phyloP scores from a whole-genome alignment of 2,888 invertebrate species.

The Polymixis lichenea region DNA sequence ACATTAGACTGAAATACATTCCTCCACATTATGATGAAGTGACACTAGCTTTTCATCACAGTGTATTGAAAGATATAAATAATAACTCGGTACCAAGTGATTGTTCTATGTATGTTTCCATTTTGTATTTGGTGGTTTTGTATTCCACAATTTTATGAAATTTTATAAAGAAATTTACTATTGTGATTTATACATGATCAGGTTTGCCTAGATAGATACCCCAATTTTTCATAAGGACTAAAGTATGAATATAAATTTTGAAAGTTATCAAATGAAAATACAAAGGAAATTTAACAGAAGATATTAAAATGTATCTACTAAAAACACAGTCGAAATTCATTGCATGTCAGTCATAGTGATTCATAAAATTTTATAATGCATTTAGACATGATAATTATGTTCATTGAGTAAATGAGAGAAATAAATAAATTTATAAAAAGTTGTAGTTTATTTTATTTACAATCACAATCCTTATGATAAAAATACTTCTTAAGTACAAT shows the following conservation, averaged over 20 bases:
- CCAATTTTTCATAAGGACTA: constrained; percentile 56
- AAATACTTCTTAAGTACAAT: constrained; percentile 27
- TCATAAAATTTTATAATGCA: constrained; percentile 81
- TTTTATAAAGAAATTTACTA: constrained; percentile 66
- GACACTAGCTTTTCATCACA: constrained; percentile 55
- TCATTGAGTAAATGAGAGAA: constrained; percentile 82
- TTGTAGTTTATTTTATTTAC: constrained; percentile 63
- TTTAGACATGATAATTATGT: constrained; percentile 83
- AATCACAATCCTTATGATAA: constrained; percentile 19
- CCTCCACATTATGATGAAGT: constrained; percentile 69
- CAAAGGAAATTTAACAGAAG: constrained; percentile 40
- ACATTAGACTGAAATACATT: constrained; percentile 81
- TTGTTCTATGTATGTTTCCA: constrained; percentile 60
- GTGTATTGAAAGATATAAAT: constrained; percentile 47
- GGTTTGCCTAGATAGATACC: constrained; percentile 59
- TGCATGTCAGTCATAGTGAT: constrained; percentile 76
- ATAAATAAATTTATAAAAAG: constrained; percentile 80
- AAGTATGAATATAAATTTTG: constrained; percentile 51
- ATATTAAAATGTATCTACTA: constrained; percentile 53
- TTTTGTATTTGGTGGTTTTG: constrained; percentile 65
- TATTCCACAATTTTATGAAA: constrained; percentile 62
- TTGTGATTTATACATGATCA: constrained; percentile 64
- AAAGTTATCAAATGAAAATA: constrained; percentile 42
- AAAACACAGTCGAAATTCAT: constrained; percentile 69
- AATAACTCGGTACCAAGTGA: constrained; percentile 48